Evolutionary conservation across 1,140 invertebrate species (phyloP).

Genomic region (Paraescarpia echinospica): DNA sequence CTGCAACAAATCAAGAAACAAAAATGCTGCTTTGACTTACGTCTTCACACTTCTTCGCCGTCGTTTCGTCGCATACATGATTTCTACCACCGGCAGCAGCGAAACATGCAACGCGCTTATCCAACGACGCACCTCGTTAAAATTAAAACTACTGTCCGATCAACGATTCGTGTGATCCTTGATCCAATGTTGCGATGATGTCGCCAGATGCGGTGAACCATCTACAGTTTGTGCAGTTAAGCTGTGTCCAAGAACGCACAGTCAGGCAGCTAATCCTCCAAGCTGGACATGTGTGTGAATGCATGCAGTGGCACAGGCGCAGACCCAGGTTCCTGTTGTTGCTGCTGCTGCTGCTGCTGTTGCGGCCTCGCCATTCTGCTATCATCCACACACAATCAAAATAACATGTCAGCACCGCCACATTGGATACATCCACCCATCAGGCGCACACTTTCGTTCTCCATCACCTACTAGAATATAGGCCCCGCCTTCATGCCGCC

Average conservation of each 20-base stretch:
- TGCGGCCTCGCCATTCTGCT: neutral
- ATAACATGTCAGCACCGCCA: conserved; percentile 3
- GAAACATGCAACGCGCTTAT: neutral
- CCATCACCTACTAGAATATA: neutral
- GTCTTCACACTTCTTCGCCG: conserved; percentile 90
- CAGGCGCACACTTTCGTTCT: neutral
- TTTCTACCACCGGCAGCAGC: neutral
- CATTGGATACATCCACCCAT: conserved; percentile 4
- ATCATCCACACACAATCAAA: conserved; percentile 5
- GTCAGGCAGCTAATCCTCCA: neutral
- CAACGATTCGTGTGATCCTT: neutral
- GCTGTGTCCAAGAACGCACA: neutral
- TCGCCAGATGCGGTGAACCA: neutral
- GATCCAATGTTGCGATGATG: neutral
- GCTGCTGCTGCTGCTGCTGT: neutral
- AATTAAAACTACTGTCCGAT: conserved; percentile 1
- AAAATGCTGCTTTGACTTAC: conserved; percentile 59
- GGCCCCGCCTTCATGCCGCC: too few species aligned
- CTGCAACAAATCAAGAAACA: neutral
- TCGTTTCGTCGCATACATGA: conserved; percentile 89
- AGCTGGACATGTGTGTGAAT: neutral
- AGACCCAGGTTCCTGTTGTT: neutral
- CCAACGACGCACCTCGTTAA: neutral
- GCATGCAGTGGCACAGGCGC: neutral
- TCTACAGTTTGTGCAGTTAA: neutral